Conservation (phyloP, 2,113 vertebrate genomes). For the Lates calcarifer region DNA sequence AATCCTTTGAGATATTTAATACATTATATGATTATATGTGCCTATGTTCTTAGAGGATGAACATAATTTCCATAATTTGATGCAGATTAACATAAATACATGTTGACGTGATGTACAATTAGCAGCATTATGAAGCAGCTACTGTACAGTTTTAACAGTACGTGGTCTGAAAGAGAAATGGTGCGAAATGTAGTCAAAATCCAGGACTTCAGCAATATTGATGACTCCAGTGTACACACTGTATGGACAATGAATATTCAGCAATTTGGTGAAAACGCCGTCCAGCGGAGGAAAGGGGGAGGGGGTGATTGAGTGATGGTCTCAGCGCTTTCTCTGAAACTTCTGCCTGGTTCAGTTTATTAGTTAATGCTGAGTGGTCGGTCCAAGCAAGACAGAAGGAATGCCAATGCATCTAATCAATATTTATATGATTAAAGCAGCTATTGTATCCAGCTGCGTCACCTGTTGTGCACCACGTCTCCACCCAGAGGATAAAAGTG, state of each 20-base stretch:
- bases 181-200: constrained; percentile 32
- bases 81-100: constrained; percentile 32
- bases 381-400: constrained; percentile 31
- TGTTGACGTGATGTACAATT: background rate
- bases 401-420: constrained; percentile 59
- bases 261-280: constrained; percentile 40
- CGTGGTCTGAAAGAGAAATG: constrained; percentile 29
- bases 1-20: constrained; percentile 5
- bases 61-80: constrained; percentile 13
- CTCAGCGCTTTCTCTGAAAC: constrained; percentile 59
- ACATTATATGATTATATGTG: constrained; percentile 1
- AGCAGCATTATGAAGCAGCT: constrained; percentile 9
- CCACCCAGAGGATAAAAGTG: constrained; percentile 1
- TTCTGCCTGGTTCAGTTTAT: constrained; percentile 44
- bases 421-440: constrained; percentile 44
- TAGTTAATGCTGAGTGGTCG: constrained; percentile 60
- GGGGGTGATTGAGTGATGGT: constrained; percentile 46
- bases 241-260: constrained; percentile 63
- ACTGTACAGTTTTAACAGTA: background rate
- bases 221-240: constrained; percentile 37
- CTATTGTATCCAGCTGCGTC: constrained; percentile 14
- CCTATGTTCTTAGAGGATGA: constrained; percentile 15
- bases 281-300: constrained; percentile 29
- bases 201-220: constrained; percentile 45
- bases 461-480: constrained; percentile 25